Percentiles rank a stretch among this genome's conserved stretches.
phyloP scores from a whole-genome alignment of 2,113 vertebrate genomes.

The Channa maculata region DNA sequence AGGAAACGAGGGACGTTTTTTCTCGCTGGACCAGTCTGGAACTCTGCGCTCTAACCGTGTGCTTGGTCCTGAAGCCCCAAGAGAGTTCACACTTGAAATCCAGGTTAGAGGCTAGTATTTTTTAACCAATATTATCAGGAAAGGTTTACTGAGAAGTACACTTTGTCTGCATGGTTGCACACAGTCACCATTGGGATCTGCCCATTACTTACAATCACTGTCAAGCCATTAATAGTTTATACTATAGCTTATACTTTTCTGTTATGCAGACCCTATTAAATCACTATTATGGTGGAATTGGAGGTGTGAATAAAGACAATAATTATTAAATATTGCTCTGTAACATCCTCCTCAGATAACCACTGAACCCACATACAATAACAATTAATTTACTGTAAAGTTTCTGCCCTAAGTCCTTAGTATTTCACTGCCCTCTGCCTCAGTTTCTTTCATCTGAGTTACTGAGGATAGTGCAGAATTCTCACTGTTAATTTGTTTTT shows the following conservation, averaged over 20 bases:
- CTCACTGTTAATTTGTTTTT: conserved; percentile 1
- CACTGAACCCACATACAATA: neutral
- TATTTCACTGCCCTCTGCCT: neutral
- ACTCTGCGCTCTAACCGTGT: conserved; percentile 87
- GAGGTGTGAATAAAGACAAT: neutral
- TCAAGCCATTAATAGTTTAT: conserved; percentile 12
- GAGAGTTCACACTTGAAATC: conserved; percentile 90
- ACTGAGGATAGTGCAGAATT: neutral
- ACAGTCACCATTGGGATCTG: neutral
- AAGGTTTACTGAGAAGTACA: conserved; percentile 3
- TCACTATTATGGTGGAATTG: neutral
- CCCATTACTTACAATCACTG: neutral
- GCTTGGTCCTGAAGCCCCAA: conserved; percentile 86
- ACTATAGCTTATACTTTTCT: conserved; percentile 4
- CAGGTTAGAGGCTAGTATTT: conserved; percentile 82
- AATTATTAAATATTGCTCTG: neutral
- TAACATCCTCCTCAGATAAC: neutral
- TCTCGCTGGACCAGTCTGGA: conserved; percentile 89
- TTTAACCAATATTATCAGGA: neutral
- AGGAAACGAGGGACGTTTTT: conserved; percentile 91
- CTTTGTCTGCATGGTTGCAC: conserved; percentile 3
- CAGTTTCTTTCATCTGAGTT: neutral
- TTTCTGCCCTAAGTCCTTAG: neutral
- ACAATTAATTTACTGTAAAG: no score
- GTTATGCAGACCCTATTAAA: neutral